Percentiles rank a stretch among this genome's conserved stretches.
Evolutionary conservation across 2,888 invertebrate genomes (phyloP).

Genomic region (Periphyllus acericola): DNA sequence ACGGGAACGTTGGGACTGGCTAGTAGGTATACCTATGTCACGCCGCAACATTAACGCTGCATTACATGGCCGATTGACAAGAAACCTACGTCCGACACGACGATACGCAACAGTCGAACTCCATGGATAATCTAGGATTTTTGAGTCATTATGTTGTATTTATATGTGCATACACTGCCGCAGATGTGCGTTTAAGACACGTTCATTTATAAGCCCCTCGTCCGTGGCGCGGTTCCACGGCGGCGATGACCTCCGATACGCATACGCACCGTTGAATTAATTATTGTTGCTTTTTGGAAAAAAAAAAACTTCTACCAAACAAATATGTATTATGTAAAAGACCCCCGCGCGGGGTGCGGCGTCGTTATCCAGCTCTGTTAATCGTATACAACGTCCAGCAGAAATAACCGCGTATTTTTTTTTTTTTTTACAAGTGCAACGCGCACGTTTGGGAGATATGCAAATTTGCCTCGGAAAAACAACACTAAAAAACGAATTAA

Average conservation of each 20-base stretch:
- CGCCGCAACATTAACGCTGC: too few relatives aligned
- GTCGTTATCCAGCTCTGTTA: neutral
- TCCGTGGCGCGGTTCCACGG: neutral
- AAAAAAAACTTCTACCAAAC: neutral
- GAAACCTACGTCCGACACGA: neutral
- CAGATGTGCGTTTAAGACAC: neutral
- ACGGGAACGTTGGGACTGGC: neutral
- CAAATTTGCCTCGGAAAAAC: slow-evolving; percentile 6
- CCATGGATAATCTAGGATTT: too few relatives aligned
- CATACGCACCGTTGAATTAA: neutral
- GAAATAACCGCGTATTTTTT: slow-evolving; percentile 54
- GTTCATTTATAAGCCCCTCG: neutral
- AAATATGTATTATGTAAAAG: neutral
- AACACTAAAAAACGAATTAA: slow-evolving; percentile 7
- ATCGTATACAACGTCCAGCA: neutral
- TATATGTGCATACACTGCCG: neutral
- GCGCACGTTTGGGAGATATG: slow-evolving; percentile 25
- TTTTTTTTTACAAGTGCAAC: slow-evolving; percentile 4
- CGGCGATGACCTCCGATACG: too few relatives aligned
- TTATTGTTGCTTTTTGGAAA: neutral
- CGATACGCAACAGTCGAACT: neutral
- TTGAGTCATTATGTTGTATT: too few relatives aligned
- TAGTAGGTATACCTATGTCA: too few relatives aligned
- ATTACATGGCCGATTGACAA: neutral
- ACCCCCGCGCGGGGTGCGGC: neutral